Evolutionary conservation across 2,113 vertebrate genomes (phyloP).

Genomic region (Sebastes schlegelii): DNA sequence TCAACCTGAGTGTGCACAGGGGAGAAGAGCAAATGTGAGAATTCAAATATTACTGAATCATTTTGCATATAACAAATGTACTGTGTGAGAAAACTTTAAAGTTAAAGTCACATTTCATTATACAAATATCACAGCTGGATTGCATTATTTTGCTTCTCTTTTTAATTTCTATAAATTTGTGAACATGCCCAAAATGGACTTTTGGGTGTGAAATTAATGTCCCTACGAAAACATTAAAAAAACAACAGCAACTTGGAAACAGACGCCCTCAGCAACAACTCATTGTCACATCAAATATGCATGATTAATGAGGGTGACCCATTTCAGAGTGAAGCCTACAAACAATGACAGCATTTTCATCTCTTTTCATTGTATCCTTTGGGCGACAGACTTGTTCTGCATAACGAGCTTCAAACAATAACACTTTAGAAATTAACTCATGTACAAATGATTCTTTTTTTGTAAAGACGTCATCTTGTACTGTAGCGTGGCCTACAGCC

Average conservation of each 20-base stretch:
- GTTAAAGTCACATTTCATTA: background rate
- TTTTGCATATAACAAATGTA: background rate
- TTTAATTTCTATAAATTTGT: background rate
- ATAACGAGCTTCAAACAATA: slow-evolving; percentile 4
- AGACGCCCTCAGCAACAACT: background rate
- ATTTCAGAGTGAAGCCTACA: slow-evolving; percentile 16
- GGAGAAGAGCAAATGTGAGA: background rate
- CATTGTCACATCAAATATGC: slow-evolving; percentile 22
- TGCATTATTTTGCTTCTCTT: background rate
- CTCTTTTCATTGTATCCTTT: slow-evolving; percentile 2
- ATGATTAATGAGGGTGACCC: slow-evolving; percentile 27
- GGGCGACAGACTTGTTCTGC: background rate
- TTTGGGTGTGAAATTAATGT: background rate
- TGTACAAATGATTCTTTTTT: background rate
- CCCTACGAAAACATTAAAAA: background rate
- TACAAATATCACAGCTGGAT: background rate
- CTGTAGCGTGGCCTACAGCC: background rate
- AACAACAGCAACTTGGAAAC: background rate
- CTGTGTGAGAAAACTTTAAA: background rate
- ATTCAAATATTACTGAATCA: background rate
- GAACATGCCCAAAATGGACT: background rate
- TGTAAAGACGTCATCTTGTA: no score
- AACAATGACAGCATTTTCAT: background rate
- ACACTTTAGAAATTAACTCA: background rate
- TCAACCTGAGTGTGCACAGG: slow-evolving; percentile 84